A percentile compares a stretch with the other conserved stretches of the same genome.
Evolutionary conservation across 2,888 invertebrate species (phyloP).

Genomic region (Biston betularia): DNA sequence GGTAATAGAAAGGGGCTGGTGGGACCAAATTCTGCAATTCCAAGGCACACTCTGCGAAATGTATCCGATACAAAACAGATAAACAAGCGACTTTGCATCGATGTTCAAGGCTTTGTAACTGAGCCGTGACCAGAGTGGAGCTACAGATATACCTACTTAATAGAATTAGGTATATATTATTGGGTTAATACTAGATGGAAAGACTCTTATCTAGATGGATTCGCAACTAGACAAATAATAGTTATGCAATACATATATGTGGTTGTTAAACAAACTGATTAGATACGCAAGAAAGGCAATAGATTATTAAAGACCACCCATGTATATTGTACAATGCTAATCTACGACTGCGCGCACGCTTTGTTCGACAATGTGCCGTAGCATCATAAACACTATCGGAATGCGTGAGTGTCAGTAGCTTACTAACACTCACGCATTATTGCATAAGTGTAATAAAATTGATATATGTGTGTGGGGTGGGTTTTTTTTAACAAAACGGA

Average conservation of each 20-base stretch:
- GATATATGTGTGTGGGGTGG: neutral
- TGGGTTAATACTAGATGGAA: too few species aligned
- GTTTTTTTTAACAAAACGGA: too few species aligned
- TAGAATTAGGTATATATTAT: too few species aligned
- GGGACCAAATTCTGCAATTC: too few species aligned
- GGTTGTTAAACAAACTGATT: neutral
- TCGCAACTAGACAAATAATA: neutral
- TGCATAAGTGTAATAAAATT: neutral
- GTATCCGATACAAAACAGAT: too few species aligned
- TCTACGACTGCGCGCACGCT: neutral
- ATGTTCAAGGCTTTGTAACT: too few species aligned
- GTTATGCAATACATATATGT: slow-evolving; percentile 1
- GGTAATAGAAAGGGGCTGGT: too few species aligned
- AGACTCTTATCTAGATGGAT: too few species aligned
- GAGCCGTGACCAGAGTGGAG: too few species aligned
- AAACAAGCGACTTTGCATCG: too few species aligned
- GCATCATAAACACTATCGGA: slow-evolving; percentile 5
- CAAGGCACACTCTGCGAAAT: too few species aligned
- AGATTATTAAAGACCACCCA: slow-evolving; percentile 11
- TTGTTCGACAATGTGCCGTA: slow-evolving; percentile 5
- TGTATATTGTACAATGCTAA: slow-evolving; percentile 8
- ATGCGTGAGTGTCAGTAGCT: slow-evolving; percentile 6
- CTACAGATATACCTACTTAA: too few species aligned
- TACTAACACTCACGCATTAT: slow-evolving; percentile 1
- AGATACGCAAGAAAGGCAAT: slow-evolving; percentile 1